These are phyloP conservation scores for Silvanus unidentatus DNA, from an alignment of 2,888 invertebrate species.

Conservation along the genomic window DNA sequence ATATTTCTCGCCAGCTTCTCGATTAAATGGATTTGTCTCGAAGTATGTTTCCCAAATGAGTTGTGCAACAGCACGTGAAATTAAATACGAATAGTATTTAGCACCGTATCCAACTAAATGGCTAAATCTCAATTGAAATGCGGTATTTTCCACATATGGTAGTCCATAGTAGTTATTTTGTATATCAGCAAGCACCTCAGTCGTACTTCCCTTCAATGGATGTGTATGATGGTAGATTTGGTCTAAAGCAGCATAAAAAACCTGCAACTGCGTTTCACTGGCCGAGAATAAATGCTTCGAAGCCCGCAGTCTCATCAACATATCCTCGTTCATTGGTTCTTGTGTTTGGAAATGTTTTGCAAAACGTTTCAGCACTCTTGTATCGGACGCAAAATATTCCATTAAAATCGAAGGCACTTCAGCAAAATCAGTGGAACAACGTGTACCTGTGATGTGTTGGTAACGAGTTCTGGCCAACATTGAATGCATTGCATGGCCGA, in stretches of 20 bases:
- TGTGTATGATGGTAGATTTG: slow-evolving; percentile 76
- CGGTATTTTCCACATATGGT: slow-evolving; percentile 84
- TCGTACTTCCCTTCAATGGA: slow-evolving; percentile 55
- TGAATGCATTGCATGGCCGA: slow-evolving; percentile 98
- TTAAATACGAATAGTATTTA: slow-evolving; percentile 96
- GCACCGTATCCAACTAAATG: slow-evolving; percentile 98
- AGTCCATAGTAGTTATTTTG: slow-evolving; percentile 81
- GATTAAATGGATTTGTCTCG: slow-evolving; percentile 66
- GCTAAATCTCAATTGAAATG: slow-evolving; percentile 93
- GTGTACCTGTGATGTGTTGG: slow-evolving; percentile 95
- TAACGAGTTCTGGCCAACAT: slow-evolving; percentile 93
- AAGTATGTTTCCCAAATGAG: slow-evolving; percentile 90
- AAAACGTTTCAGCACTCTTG: slow-evolving; percentile 75
- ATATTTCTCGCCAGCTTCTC: slow-evolving; percentile 73
- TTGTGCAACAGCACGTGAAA: slow-evolving; percentile 88
- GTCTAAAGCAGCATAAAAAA: slow-evolving; percentile 68
- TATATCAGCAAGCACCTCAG: slow-evolving; percentile 66
- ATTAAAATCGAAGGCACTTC: slow-evolving; percentile 98
- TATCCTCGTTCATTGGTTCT: slow-evolving; percentile 71
- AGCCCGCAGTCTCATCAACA: slow-evolving; percentile 73
- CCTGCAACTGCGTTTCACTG: slow-evolving; percentile 68
- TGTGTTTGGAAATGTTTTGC: slow-evolving; percentile 89
- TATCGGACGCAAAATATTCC: slow-evolving; percentile 94
- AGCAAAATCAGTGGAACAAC: slow-evolving; percentile 96
- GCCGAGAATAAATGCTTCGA: slow-evolving; percentile 85